Conservation (phyloP, 2,113 vertebrate genomes). For the Alouatta palliata region DNA sequence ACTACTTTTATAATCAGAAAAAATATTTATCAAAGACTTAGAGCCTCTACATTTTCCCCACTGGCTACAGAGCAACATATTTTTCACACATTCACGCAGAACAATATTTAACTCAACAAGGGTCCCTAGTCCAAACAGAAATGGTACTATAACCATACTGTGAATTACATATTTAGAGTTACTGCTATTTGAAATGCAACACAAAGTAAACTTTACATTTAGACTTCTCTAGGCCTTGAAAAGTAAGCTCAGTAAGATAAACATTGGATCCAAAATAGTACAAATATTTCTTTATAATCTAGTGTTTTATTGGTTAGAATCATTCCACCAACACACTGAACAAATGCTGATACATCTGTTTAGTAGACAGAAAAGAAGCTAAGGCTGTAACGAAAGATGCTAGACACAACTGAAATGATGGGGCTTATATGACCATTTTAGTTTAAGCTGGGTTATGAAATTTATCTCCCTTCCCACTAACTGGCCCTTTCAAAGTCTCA, state of each 20-base stretch:
- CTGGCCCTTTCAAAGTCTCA: not conserved
- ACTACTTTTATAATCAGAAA: not conserved
- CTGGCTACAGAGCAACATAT: not conserved
- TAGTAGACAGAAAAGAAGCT: not conserved
- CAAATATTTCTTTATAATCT: not conserved
- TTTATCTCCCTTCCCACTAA: not conserved
- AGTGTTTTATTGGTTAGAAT: no score
- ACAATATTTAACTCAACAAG: not conserved
- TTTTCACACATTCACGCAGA: not conserved
- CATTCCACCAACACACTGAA: not conserved
- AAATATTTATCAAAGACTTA: not conserved
- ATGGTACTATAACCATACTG: not conserved
- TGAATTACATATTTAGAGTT: not conserved
- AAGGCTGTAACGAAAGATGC: not conserved
- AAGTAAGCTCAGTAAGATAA: not conserved
- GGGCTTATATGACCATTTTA: not conserved
- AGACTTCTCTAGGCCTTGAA: not conserved
- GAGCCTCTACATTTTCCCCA: not conserved
- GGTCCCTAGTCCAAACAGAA: not conserved
- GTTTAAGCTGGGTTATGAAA: not conserved
- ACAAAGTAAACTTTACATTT: slow-evolving; percentile 12
- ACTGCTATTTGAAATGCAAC: slow-evolving; percentile 17
- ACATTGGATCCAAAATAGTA: not conserved
- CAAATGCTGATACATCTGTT: not conserved
- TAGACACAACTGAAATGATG: not conserved